A percentile compares a stretch with the other conserved stretches of the same genome.
Conservation (phyloP, 2,797 vertebrate genomes). For the Amniataba percoides region DNA sequence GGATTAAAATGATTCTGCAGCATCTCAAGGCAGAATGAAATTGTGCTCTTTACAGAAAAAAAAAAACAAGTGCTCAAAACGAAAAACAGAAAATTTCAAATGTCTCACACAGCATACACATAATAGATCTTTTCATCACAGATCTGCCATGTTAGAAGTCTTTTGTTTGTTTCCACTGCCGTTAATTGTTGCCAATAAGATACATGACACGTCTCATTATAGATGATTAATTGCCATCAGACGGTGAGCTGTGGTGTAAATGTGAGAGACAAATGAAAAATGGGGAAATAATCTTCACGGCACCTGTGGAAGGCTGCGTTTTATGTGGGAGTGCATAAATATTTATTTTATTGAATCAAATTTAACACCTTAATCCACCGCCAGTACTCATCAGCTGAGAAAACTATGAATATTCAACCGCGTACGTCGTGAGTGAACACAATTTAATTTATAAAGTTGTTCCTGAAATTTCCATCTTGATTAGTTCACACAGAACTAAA, state of each 20-base stretch:
- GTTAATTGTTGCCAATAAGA: conserved; percentile 69
- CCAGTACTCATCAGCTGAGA: conserved; percentile 42
- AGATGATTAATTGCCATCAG: conserved; percentile 71
- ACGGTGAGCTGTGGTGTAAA: conserved; percentile 52
- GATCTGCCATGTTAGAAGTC: conserved; percentile 29
- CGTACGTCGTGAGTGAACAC: conserved; percentile 24
- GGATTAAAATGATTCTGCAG: conserved; percentile 6
- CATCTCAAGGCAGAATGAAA: neutral
- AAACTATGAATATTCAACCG: conserved; percentile 67
- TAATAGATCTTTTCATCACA: conserved; percentile 19
- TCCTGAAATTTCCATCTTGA: conserved; percentile 61
- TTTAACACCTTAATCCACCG: conserved; percentile 56
- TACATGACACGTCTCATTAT: conserved; percentile 66
- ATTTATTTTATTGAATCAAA: conserved; percentile 65
- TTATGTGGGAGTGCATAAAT: conserved; percentile 67
- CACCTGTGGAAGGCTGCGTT: conserved; percentile 58
- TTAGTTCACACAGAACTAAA: conserved; percentile 55
- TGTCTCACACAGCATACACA: conserved; percentile 10
- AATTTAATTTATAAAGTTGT: conserved; percentile 58
- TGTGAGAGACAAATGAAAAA: conserved; percentile 59
- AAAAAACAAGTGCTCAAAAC: neutral
- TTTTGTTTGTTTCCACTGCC: conserved; percentile 59
- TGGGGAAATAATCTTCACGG: conserved; percentile 49
- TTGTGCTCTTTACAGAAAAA: neutral
- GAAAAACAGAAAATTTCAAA: neutral